Evolutionary conservation across 2,113 vertebrate genomes (phyloP).

Genomic region (Motacilla tschutschensis): DNA sequence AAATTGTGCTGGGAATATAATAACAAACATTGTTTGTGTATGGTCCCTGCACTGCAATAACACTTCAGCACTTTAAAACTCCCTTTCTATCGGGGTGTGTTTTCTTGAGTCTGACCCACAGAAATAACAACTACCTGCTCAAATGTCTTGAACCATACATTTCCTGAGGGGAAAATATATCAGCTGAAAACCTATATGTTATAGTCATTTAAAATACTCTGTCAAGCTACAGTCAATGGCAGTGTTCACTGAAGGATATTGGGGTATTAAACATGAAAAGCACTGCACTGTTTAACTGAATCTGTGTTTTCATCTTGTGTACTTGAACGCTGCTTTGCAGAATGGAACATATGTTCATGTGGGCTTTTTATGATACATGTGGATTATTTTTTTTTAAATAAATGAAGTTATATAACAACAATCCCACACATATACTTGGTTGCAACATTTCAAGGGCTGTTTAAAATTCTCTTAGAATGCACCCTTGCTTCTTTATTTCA

Average conservation of each 20-base stretch:
- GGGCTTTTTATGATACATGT: not conserved
- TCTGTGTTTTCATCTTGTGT: not conserved
- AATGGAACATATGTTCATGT: not conserved
- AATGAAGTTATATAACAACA: not conserved
- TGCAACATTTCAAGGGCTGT: not conserved
- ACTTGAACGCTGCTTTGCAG: not conserved
- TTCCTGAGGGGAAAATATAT: not conserved
- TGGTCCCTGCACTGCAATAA: not conserved
- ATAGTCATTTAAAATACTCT: not conserved
- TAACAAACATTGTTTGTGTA: not conserved
- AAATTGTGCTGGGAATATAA: not conserved
- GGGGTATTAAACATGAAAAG: not conserved
- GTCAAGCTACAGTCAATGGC: not conserved
- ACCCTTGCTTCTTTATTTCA: not conserved
- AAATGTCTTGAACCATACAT: not conserved
- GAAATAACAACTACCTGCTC: not conserved
- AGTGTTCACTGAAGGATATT: not conserved
- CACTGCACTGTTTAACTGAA: not conserved
- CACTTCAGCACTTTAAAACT: not conserved
- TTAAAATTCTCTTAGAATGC: not conserved
- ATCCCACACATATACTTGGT: not conserved
- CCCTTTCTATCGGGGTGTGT: not conserved
- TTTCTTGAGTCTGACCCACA: not conserved
- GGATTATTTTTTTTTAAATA: not conserved
- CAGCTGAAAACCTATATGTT: not conserved